phyloP scores from a whole-genome alignment of 2,888 invertebrate species.

The Sinotaia quadrata region DNA sequence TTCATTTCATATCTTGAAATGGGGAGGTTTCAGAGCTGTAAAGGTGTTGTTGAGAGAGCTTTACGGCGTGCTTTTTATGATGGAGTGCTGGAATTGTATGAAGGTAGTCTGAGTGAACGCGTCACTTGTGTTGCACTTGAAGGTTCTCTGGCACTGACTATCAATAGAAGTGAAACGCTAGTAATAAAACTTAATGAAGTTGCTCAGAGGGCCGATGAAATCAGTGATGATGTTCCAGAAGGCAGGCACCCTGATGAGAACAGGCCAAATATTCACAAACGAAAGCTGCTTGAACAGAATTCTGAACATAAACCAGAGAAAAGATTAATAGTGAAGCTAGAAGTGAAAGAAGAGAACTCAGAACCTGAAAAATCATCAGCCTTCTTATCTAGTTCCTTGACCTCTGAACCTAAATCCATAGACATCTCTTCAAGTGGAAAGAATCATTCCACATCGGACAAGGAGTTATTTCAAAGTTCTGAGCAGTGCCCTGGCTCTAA shows the following conservation, averaged over 20 bases:
- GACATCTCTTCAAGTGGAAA: too few relatives aligned
- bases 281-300: neutral
- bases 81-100: conserved; percentile 43
- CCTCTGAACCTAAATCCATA: too few relatives aligned
- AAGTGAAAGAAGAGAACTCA: neutral
- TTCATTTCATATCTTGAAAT: conserved; percentile 6
- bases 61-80: conserved; percentile 42
- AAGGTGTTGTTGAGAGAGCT: conserved; percentile 40
- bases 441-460: too few relatives aligned
- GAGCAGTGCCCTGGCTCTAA: too few relatives aligned
- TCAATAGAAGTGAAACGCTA: conserved; percentile 40
- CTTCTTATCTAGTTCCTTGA: too few relatives aligned
- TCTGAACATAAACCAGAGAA: neutral
- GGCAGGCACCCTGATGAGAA: neutral
- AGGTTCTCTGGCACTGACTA: conserved; percentile 40
- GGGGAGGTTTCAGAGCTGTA: conserved; percentile 42
- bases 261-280: neutral
- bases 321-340: neutral
- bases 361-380: neutral
- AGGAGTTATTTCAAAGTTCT: too few relatives aligned
- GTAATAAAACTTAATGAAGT: conserved; percentile 40
- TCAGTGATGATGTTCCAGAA: neutral
- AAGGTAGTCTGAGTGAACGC: conserved; percentile 34
- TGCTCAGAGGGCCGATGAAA: conserved; percentile 42
- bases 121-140: conserved; percentile 42